Evolutionary conservation across 2,888 invertebrate genomes (phyloP), one percentile per base, ranked within the genome.

Genomic region (Orchesella flavescens): DNA sequence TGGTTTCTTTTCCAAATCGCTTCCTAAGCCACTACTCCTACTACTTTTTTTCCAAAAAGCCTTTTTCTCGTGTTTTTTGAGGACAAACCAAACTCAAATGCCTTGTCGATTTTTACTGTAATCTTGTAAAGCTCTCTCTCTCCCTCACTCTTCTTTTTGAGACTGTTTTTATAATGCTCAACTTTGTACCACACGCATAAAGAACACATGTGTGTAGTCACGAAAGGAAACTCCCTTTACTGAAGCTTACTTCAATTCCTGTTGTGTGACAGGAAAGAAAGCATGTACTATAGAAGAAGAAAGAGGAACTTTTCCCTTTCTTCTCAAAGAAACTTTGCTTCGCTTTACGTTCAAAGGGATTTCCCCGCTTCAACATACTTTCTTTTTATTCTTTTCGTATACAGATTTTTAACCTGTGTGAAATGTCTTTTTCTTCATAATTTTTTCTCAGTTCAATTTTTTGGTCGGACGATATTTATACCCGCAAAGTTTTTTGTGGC

Each of bases 81-180:
- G 34, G 34, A 34, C 2, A 34, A 34, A 34, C 34, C 34, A 34
- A 34, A 34, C 43, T 23, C 66, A 66, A 44, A 69, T 69, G 69
- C 69, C 79, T 65, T 79, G 79, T 79, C 79, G 79, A 79, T 79
- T 79, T 79, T 66, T 61, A 61, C 72, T 72, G 71, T 78, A 78
- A 78, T 78, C 77, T 78, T 43, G 59, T 61, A 78, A 69, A 61
- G 61, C 69, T 78, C 61, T 72, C 71, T 23, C 23, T 77, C 53
- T 59, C 55, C 59, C 72, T 69, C 44, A 34, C 24, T 59, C 74
- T 15, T 49, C 53, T 24, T 55, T 5, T 24, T 17, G 23, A 13
- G 13, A 19, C 49, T 7, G 24, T 19, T n/a, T 55, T 24, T 23
- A 68, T 24, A 44, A 66, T 66, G 66, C 17, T 44, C 43, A 34